Evolutionary conservation across 2,113 vertebrate genomes (phyloP).

Genomic region (Scomber scombrus): DNA sequence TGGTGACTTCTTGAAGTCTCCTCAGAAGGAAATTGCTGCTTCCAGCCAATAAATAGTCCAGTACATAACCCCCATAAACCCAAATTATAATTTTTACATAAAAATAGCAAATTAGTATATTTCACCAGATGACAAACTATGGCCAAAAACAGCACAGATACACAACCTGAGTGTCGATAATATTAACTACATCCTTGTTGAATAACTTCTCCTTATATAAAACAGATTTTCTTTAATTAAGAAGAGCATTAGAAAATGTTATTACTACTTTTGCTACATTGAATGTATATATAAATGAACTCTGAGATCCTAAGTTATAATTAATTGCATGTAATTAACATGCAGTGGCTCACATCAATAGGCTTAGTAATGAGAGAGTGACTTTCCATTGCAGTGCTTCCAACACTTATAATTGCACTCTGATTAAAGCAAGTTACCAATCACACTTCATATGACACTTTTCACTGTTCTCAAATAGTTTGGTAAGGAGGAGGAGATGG

Average conservation of each 20-base stretch:
- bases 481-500: conserved; percentile 48
- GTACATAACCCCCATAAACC: no score
- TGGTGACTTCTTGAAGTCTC: no score
- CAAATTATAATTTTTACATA: no score
- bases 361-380: conserved; percentile 34
- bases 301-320: conserved; percentile 14
- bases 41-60: no score
- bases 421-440: conserved; percentile 51
- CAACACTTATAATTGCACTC: conserved; percentile 61
- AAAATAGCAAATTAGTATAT: no score
- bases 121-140: no score
- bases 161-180: background rate
- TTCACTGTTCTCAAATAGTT: conserved; percentile 31
- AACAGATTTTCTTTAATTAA: background rate
- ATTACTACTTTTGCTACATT: background rate
- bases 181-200: background rate
- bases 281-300: background rate
- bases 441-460: conserved; percentile 58
- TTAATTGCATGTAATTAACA: conserved; percentile 59
- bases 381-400: conserved; percentile 36
- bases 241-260: background rate
- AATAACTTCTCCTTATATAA: background rate
- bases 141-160: background rate
- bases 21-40: no score
- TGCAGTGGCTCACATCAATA: conserved; percentile 45